Evolutionary conservation across 2,888 invertebrate genomes (phyloP), one percentile per base, ranked within the genome.

Genomic region (Drosophila seclusa): DNA sequence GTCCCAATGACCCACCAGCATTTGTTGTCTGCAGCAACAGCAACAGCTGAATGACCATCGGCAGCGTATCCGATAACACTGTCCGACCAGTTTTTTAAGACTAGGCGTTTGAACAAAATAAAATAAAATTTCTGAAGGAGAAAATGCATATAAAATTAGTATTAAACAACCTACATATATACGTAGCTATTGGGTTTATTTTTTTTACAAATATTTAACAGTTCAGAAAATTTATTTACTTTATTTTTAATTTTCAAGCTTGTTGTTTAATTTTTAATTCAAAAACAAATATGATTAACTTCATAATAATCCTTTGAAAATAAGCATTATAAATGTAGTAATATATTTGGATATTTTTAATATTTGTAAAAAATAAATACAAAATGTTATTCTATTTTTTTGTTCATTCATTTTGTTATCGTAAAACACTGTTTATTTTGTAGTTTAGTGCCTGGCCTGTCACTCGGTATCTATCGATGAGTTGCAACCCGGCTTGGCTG

Each of bases 1-100:
- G 57, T 52, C 32, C 48, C 31, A 69, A 32, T 18, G 31, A 32
- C 16, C 62, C 42, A 49, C 55, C 70, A 62, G 64, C 63, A 73
- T 53, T 57, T 60, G 24, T 52, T 68, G 75, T 60, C 68, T 68
- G 50, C 7, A 36, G 66, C 50, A 57, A 52, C 66, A 57, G 55
- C 53, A 61, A 54, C 83, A 76, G 77, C 71, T 71, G 82, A 77
- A 62, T 74, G 78, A 74, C 68, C 70, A 69, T 82, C 64, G 60
- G 16, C 59, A 64, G 72, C 36, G 45, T 29, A 52, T 57, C 42
- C 49, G 73, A 73, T 50, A 38, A 80, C 69, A 76, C 80, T 69
- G 10, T 21, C n/a, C 42, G 58, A 38, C 76, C 36, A 10, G 29
- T 3, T 11, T 32, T 38, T n/a, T 0, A 2, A 13, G 27, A 21